Conservation (phyloP, 2,888 invertebrate species). For the Drosophila pullipes region DNA sequence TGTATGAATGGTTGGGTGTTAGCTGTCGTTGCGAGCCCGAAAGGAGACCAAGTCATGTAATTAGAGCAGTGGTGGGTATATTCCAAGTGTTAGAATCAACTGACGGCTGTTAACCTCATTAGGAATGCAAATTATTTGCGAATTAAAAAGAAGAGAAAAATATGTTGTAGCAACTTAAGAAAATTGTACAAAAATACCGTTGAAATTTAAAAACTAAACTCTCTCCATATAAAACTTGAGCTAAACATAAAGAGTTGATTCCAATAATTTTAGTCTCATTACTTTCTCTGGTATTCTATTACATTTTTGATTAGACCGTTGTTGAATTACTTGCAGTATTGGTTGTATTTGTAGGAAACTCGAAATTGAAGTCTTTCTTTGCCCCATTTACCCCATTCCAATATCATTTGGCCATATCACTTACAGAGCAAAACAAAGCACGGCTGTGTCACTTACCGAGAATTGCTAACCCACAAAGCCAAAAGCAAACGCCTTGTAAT, state of each 20-base stretch:
- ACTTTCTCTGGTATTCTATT: not conserved
- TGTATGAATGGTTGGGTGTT: constrained; percentile 24
- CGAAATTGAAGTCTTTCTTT: constrained; percentile 21
- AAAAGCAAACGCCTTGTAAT: constrained; percentile 68
- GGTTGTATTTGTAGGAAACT: not conserved
- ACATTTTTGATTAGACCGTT: not conserved
- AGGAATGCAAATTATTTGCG: constrained; percentile 54
- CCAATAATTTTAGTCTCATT: not conserved
- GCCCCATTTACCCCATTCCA: constrained; percentile 27
- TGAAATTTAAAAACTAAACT: not conserved
- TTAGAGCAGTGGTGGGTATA: constrained; percentile 42
- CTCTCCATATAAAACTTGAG: not conserved
- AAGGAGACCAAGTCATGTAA: constrained; percentile 29
- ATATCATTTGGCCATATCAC: constrained; percentile 37
- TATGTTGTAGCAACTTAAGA: not conserved
- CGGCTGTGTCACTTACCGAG: constrained; percentile 57
- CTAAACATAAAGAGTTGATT: not conserved
- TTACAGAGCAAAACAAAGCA: constrained; percentile 28
- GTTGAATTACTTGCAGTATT: not conserved
- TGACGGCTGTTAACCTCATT: constrained; percentile 55
- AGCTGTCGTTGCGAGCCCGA: constrained; percentile 7
- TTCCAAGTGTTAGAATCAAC: constrained; percentile 13
- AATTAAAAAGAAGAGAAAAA: not conserved
- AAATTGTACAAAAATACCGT: not conserved
- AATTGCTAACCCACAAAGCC: constrained; percentile 51